Percentiles rank a stretch among this genome's conserved stretches.
phyloP scores from a whole-genome alignment of 1,140 invertebrate species.

The Magallana gigas region DNA sequence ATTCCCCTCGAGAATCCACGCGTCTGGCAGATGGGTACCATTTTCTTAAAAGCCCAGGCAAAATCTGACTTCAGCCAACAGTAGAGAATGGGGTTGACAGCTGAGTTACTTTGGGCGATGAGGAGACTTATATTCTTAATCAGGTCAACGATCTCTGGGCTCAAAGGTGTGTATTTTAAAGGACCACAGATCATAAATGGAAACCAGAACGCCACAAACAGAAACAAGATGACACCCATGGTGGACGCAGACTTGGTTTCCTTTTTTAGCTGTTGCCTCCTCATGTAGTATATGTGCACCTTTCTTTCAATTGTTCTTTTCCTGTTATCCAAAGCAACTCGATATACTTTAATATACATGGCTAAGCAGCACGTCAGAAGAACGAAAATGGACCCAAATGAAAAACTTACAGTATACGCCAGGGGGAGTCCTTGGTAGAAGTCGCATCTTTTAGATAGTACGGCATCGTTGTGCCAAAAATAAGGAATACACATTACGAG shows the following conservation, averaged over 20 bases:
- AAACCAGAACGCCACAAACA: conserved; percentile 60
- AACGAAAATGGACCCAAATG: conserved; percentile 44
- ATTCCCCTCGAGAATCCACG: too few species aligned
- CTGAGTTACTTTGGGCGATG: conserved; percentile 57
- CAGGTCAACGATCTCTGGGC: conserved; percentile 43
- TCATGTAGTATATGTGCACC: not conserved
- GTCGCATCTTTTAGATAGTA: conserved; percentile 40
- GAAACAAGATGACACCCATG: conserved; percentile 54
- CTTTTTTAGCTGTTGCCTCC: conserved; percentile 32
- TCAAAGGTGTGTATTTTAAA: conserved; percentile 49
- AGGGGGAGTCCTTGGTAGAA: conserved; percentile 56
- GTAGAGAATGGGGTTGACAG: conserved; percentile 60
- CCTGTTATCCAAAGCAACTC: conserved; percentile 14
- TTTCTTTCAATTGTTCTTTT: not conserved
- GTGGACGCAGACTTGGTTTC: conserved; percentile 53
- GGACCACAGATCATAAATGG: conserved; percentile 57
- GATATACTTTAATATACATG: conserved; percentile 54
- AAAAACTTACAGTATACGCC: conserved; percentile 43
- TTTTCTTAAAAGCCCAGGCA: conserved; percentile 42
- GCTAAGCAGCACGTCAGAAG: conserved; percentile 23
- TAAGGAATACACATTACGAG: conserved; percentile 44
- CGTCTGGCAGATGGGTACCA: not conserved
- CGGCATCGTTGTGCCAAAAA: conserved; percentile 49
- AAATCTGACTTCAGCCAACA: conserved; percentile 55
- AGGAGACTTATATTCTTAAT: conserved; percentile 56